Percentiles rank a stretch among this genome's conserved stretches.
Evolutionary conservation across 2,113 vertebrate species (phyloP).

Genomic region (Thymallus thymallus): DNA sequence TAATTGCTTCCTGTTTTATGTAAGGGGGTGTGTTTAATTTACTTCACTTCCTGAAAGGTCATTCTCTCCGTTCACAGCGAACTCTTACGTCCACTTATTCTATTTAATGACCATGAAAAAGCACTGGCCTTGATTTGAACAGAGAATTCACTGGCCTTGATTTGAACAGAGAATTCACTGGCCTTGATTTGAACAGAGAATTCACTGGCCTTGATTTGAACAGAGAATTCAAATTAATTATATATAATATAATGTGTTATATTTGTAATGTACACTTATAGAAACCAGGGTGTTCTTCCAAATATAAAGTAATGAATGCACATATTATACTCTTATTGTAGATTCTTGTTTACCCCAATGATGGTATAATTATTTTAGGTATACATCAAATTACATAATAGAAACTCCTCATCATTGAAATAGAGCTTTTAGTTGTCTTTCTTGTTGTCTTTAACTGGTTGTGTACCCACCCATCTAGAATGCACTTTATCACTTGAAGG

Average conservation of each 20-base stretch:
- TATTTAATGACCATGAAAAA: not conserved
- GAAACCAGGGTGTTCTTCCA: not conserved
- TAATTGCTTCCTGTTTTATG: slow-evolving; percentile 18
- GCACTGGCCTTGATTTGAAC: not conserved
- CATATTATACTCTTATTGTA: slow-evolving; percentile 1
- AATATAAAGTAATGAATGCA: slow-evolving; percentile 9
- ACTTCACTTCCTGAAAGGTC: not conserved
- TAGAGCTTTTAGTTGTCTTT: slow-evolving; percentile 39
- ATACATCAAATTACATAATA: not conserved
- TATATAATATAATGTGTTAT: too few relatives aligned
- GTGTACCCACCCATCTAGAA: slow-evolving; percentile 60
- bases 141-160: too few relatives aligned
- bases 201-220: too few relatives aligned
- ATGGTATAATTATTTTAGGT: slow-evolving; percentile 3
- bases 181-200: too few relatives aligned
- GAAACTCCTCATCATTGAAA: not conserved
- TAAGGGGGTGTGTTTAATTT: not conserved
- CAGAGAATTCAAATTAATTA: too few relatives aligned
- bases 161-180: too few relatives aligned
- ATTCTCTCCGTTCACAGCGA: slow-evolving; percentile 14
- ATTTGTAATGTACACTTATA: not conserved
- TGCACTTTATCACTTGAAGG: slow-evolving; percentile 85
- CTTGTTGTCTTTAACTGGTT: slow-evolving; percentile 18
- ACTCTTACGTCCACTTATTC: too few relatives aligned
- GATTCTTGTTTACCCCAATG: not conserved